Percentiles rank a stretch among this genome's conserved stretches.
Evolutionary conservation across 2,113 vertebrate species (phyloP).

Genomic region (Columba janthina): DNA sequence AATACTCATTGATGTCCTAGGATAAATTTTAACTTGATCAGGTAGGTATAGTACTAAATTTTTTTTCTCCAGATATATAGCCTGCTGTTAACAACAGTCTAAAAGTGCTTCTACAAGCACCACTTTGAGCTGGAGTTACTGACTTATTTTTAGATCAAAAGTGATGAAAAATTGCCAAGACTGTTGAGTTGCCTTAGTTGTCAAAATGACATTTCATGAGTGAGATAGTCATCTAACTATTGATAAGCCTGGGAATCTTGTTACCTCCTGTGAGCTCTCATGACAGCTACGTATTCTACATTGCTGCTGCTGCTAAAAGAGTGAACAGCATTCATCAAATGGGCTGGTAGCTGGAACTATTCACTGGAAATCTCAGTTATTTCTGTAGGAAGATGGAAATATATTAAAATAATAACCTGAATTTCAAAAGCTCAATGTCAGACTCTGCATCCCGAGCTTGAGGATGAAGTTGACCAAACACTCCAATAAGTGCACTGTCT

Average conservation of each 20-base stretch:
- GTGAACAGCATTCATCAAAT: not conserved
- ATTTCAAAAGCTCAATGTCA: not conserved
- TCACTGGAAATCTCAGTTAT: not conserved
- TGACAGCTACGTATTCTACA: not conserved
- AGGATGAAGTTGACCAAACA: not conserved
- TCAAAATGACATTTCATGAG: constrained; percentile 4
- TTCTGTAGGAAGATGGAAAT: not conserved
- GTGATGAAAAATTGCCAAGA: not conserved
- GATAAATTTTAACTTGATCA: not conserved
- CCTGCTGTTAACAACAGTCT: not conserved
- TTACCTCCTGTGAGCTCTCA: not conserved
- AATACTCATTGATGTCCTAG: not conserved
- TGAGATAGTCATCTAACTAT: not conserved
- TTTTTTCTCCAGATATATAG: not conserved
- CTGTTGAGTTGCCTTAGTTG: not conserved
- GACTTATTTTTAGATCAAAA: not conserved
- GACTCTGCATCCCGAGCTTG: not conserved
- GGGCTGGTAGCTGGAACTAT: not conserved
- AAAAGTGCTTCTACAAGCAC: not conserved
- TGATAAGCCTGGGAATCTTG: not conserved
- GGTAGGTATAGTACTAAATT: not conserved
- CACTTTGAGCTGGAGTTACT: not conserved
- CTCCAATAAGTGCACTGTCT: not conserved
- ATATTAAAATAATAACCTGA: not conserved
- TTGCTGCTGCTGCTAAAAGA: not conserved